phyloP scores from a whole-genome alignment of 2,113 vertebrate genomes.

The Antennarius striatus region DNA sequence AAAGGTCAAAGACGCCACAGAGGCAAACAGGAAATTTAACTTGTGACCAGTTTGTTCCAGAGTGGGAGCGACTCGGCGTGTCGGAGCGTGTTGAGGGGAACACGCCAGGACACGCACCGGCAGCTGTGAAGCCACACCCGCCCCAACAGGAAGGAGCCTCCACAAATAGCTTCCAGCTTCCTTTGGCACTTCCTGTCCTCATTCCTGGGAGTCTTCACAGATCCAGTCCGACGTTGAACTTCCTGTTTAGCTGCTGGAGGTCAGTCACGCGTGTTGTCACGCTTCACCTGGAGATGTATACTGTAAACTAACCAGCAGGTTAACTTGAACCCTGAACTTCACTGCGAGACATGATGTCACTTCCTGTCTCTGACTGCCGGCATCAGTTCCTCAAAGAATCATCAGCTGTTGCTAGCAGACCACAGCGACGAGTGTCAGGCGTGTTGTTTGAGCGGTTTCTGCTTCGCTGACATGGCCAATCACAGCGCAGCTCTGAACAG shows the following conservation, averaged over 20 bases:
- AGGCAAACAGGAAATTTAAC: neutral
- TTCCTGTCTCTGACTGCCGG: no score
- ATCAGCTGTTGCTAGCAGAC: conserved; percentile 53
- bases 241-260: no score
- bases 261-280: no score
- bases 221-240: no score
- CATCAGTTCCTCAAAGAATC: no score
- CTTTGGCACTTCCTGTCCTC: conserved; percentile 29
- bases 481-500: neutral
- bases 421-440: no score
- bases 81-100: conserved; percentile 29
- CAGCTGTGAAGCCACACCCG: conserved; percentile 42
- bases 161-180: conserved; percentile 60
- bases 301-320: no score
- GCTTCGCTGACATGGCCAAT: conserved; percentile 38
- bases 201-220: no score
- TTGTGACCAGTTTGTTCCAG: neutral
- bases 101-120: conserved; percentile 5
- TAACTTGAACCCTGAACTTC: no score
- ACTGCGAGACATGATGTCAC: no score
- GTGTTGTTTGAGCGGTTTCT: no score
- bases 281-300: no score
- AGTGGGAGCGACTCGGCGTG: conserved; percentile 22
- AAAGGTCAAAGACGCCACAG: conserved; percentile 20
- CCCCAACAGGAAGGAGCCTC: conserved; percentile 60